Evolutionary conservation across 2,888 invertebrate genomes (phyloP).

Genomic region (Drosophila formosana): DNA sequence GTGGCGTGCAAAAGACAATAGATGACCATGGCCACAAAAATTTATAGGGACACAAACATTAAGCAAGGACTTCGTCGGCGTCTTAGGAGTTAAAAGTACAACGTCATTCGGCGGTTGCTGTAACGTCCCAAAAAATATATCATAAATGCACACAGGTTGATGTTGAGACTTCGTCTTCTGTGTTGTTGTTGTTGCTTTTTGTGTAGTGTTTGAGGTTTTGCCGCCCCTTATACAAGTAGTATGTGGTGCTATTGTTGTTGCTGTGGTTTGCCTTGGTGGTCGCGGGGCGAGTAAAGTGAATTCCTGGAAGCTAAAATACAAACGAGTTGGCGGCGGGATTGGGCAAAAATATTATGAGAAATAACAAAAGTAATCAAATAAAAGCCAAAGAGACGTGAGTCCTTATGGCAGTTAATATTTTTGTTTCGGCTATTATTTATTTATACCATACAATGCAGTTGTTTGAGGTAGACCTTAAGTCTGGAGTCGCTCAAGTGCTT

Average conservation of each 20-base stretch:
- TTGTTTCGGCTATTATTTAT: conserved; percentile 50
- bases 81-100: conserved; percentile 56
- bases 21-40: conserved; percentile 42
- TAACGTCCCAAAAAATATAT: conserved; percentile 61
- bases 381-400: conserved; percentile 27
- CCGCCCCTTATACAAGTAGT: conserved; percentile 55
- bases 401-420: conserved; percentile 19
- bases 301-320: conserved; percentile 70
- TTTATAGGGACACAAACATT: conserved; percentile 73
- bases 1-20: conserved; percentile 61
- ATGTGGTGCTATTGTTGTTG: conserved; percentile 27
- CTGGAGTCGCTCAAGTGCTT: conserved; percentile 22
- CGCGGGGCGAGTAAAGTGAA: conserved; percentile 32
- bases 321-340: conserved; percentile 55
- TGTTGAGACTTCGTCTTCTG: conserved; percentile 23
- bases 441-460: conserved; percentile 34
- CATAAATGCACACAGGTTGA: conserved; percentile 74
- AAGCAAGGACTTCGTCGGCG: conserved; percentile 37
- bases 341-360: conserved; percentile 78
- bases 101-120: conserved; percentile 64
- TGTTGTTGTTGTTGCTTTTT: neutral
- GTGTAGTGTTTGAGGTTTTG: conserved; percentile 69
- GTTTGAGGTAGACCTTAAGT: conserved; percentile 35
- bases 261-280: conserved; percentile 41
- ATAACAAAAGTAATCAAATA: conserved; percentile 69